phyloP scores from a whole-genome alignment of 2,888 invertebrate species.

The Aspidiotus rigidus region DNA sequence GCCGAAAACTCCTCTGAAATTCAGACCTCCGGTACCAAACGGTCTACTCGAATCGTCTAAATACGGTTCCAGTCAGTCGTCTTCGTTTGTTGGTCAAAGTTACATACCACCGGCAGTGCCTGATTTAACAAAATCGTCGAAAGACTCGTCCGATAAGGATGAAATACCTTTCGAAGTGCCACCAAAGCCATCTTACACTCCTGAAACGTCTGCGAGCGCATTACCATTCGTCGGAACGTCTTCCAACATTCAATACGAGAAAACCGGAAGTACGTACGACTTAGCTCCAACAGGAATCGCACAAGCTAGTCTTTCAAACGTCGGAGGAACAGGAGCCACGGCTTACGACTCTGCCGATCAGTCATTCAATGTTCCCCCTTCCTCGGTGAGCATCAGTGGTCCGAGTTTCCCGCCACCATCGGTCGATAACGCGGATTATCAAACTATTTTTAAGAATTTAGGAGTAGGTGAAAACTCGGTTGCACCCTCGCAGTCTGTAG shows the following conservation, averaged over 20 bases:
- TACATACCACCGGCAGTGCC: slow-evolving; percentile 41
- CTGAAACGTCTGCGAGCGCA: background rate
- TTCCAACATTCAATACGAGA: background rate
- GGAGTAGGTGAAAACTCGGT: slow-evolving; percentile 38
- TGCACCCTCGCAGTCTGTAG: slow-evolving; percentile 38
- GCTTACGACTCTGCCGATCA: slow-evolving; percentile 3
- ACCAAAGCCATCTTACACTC: background rate
- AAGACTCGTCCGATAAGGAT: slow-evolving; percentile 5
- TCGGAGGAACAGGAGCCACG: background rate
- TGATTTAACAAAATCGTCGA: slow-evolving; percentile 38
- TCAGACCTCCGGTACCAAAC: slow-evolving; percentile 63
- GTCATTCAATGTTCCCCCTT: slow-evolving; percentile 28
- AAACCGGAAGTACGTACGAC: background rate
- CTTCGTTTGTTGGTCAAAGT: slow-evolving; percentile 38
- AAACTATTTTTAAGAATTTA: slow-evolving; percentile 37
- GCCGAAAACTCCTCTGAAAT: slow-evolving; percentile 57
- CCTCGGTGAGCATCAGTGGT: background rate
- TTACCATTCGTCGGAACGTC: background rate
- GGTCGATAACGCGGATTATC: slow-evolving; percentile 34
- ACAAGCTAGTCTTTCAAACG: background rate
- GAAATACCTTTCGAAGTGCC: slow-evolving; percentile 1
- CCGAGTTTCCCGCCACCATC: slow-evolving; percentile 6
- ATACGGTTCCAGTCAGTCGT: background rate
- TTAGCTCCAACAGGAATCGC: background rate
- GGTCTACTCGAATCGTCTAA: slow-evolving; percentile 57